Conservation (phyloP, 2,888 invertebrate genomes). For the Anthrax anthrax region DNA sequence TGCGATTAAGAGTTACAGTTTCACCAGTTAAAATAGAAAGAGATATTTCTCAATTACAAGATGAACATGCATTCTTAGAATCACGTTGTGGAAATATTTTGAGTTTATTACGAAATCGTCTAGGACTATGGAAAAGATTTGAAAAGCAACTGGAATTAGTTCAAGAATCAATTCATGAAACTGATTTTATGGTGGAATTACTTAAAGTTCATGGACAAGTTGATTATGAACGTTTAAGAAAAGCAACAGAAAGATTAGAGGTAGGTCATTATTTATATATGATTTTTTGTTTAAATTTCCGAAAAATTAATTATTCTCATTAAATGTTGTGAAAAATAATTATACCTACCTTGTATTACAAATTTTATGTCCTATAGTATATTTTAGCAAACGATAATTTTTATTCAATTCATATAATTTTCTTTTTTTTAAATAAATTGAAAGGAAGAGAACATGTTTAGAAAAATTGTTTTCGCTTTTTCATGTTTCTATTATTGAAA, state of each 20-base stretch:
- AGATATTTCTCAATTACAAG: slow-evolving; percentile 60
- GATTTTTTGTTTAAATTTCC: too few species aligned
- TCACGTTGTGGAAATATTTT: slow-evolving; percentile 54
- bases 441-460: too few species aligned
- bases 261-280: slow-evolving; percentile 46
- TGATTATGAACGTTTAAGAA: slow-evolving; percentile 66
- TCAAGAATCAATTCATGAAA: slow-evolving; percentile 68
- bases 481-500: too few species aligned
- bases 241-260: slow-evolving; percentile 73
- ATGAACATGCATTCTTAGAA: slow-evolving; percentile 58
- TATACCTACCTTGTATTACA: too few species aligned
- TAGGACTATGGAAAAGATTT: slow-evolving; percentile 61
- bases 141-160: slow-evolving; percentile 65
- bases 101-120: slow-evolving; percentile 46
- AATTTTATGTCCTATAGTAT: too few species aligned
- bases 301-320: too few species aligned
- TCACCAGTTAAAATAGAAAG: slow-evolving; percentile 63
- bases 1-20: slow-evolving; percentile 57
- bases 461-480: too few species aligned
- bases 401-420: too few species aligned
- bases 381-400: too few species aligned
- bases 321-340: too few species aligned
- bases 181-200: slow-evolving; percentile 77
- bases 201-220: slow-evolving; percentile 71
- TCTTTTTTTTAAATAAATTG: too few species aligned